Conservation (phyloP, 1,140 invertebrate species). For the Ectropis grisescens region DNA sequence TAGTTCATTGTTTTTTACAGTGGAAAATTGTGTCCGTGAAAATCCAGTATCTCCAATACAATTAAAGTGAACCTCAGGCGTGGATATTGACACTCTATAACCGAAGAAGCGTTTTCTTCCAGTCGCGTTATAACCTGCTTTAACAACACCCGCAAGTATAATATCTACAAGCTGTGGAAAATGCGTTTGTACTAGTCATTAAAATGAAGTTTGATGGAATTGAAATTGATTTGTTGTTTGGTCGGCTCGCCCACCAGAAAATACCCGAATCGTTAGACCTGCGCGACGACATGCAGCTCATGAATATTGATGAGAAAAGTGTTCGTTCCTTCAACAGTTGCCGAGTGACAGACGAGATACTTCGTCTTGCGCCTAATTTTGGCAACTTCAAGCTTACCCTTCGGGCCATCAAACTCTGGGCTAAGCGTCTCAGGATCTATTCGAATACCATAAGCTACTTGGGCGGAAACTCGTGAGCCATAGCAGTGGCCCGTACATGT, state of each 20-base stretch:
- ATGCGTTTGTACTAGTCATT: too few relatives aligned
- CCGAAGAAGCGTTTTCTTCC: constrained; percentile 96
- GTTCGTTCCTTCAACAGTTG: constrained; percentile 98
- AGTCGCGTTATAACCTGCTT: constrained; percentile 92
- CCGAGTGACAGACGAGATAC: too few relatives aligned
- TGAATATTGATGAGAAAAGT: constrained; percentile 97
- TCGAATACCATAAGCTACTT: constrained; percentile 98
- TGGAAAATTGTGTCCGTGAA: too few relatives aligned
- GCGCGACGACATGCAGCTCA: constrained; percentile 90
- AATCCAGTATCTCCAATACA: too few relatives aligned
- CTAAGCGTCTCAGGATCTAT: constrained; percentile 93
- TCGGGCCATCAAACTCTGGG: constrained; percentile 82
- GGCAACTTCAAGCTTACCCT: constrained; percentile 95
- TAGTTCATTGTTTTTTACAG: too few relatives aligned
- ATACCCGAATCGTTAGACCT: constrained; percentile 90
- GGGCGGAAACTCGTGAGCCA: constrained; percentile 98
- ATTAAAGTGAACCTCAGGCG: too few relatives aligned
- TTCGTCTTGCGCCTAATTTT: constrained; percentile 94
- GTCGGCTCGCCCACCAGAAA: constrained; percentile 91
- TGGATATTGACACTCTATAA: too few relatives aligned
- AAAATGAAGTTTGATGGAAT: constrained; percentile 99
- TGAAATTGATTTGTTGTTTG: constrained; percentile 98
- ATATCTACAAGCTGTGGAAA: too few relatives aligned
- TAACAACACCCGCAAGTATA: constrained; percentile 88
- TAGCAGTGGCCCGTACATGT: constrained; percentile 97